Conservation (phyloP, 1,140 invertebrate genomes). For the Drosophila ficusphila region DNA sequence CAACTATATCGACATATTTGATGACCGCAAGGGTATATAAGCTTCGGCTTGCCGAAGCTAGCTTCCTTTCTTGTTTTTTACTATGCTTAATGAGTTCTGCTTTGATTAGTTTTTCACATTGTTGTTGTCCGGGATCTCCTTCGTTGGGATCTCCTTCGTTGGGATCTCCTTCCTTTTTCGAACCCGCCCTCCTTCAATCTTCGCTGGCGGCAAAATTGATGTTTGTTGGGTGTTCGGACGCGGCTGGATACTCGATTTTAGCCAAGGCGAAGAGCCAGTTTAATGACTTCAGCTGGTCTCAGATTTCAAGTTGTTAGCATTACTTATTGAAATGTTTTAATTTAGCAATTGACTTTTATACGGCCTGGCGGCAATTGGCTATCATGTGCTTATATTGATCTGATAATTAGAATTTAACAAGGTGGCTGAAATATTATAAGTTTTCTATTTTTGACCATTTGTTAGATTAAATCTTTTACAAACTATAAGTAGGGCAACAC, state of each 20-base stretch:
- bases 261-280: background rate
- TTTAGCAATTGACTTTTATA: conserved; percentile 59
- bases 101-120: conserved; percentile 78
- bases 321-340: conserved; percentile 73
- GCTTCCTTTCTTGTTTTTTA: no score
- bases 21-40: no score
- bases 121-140: conserved; percentile 39
- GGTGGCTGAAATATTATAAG: background rate
- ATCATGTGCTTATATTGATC: conserved; percentile 10
- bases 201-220: conserved; percentile 53
- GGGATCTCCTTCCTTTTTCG: conserved; percentile 1
- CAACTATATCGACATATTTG: no score
- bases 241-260: conserved; percentile 6
- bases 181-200: conserved; percentile 6
- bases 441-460: no score
- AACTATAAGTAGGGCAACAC: no score
- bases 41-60: no score
- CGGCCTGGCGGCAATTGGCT: conserved; percentile 1
- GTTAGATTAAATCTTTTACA: no score
- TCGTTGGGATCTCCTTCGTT: background rate
- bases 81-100: conserved; percentile 82
- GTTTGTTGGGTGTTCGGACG: conserved; percentile 68
- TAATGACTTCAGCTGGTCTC: conserved; percentile 26
- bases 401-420: conserved; percentile 19
- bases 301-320: conserved; percentile 57